These are phyloP conservation scores for Macropodus opercularis DNA, from an alignment of 2,797 vertebrate genomes.

Conservation along the genomic window DNA sequence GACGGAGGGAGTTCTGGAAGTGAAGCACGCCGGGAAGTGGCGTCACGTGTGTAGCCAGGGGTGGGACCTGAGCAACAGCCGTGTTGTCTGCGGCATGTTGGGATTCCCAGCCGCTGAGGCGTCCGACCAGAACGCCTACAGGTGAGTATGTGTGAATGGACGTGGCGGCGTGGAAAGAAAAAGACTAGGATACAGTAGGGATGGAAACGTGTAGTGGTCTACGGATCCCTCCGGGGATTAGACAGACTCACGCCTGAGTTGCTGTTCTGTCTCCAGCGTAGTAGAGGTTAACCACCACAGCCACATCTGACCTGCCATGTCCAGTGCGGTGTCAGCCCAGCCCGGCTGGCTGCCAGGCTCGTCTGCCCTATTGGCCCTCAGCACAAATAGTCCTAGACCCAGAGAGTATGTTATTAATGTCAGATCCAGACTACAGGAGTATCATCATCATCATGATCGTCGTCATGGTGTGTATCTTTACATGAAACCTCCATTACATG, in stretches of 20 bases:
- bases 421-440: slow-evolving; percentile 65
- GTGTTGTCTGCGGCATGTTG: slow-evolving; percentile 93
- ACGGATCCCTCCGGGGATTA: slow-evolving; percentile 42
- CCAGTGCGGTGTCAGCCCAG: slow-evolving; percentile 47
- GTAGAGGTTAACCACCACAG: slow-evolving; percentile 62
- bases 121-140: slow-evolving; percentile 85
- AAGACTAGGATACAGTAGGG: slow-evolving; percentile 18
- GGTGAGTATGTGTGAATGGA: slow-evolving; percentile 75
- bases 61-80: slow-evolving; percentile 90
- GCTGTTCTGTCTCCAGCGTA: slow-evolving; percentile 50
- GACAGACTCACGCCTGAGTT: slow-evolving; percentile 23
- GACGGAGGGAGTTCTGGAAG: slow-evolving; percentile 92
- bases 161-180: not conserved
- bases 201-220: slow-evolving; percentile 53
- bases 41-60: slow-evolving; percentile 88
- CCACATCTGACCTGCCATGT: slow-evolving; percentile 59
- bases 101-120: slow-evolving; percentile 88
- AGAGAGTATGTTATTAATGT: slow-evolving; percentile 77
- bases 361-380: slow-evolving; percentile 43
- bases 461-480: slow-evolving; percentile 50
- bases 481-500: slow-evolving; percentile 46
- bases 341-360: slow-evolving; percentile 32
- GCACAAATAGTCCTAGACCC: slow-evolving; percentile 54
- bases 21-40: slow-evolving; percentile 92
- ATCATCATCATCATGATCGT: slow-evolving; percentile 56